Evolutionary conservation across 2,113 vertebrate genomes (phyloP).

Genomic region (Ammodramus savannarum): DNA sequence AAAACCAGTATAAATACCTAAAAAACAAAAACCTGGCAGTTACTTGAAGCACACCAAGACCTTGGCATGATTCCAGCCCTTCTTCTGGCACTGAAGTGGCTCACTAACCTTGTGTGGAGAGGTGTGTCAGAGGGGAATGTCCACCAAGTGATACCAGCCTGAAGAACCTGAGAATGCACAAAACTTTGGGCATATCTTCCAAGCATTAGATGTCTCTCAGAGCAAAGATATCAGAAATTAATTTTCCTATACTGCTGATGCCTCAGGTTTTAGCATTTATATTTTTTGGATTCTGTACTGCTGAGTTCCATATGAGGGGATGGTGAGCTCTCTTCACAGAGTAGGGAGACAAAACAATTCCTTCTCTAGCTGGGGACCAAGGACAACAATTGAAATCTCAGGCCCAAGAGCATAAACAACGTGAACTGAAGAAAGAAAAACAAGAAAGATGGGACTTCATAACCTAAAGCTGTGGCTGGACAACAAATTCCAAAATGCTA

Average conservation of each 20-base stretch:
- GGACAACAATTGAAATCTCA: background rate
- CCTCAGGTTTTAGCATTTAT: background rate
- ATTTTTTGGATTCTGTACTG: background rate
- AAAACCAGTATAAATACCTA: background rate
- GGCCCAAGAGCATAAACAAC: background rate
- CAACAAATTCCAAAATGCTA: background rate
- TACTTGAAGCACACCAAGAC: background rate
- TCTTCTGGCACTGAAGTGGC: background rate
- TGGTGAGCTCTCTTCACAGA: background rate
- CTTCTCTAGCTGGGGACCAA: background rate
- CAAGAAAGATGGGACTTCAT: background rate
- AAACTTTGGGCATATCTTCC: background rate
- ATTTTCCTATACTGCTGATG: background rate
- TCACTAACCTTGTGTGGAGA: background rate
- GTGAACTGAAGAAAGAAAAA: background rate
- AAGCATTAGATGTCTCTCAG: background rate
- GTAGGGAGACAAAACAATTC: background rate
- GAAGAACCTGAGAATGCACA: background rate
- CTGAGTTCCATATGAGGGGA: background rate
- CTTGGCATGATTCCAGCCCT: background rate
- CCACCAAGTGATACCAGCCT: background rate
- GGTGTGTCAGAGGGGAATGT: rapidly evolving
- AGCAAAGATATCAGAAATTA: background rate
- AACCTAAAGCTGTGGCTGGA: background rate
- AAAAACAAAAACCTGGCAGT: background rate